A percentile compares a stretch with the other conserved stretches of the same genome.
phyloP scores from a whole-genome alignment of 2,113 vertebrate genomes.

The Caranx ignobilis region DNA sequence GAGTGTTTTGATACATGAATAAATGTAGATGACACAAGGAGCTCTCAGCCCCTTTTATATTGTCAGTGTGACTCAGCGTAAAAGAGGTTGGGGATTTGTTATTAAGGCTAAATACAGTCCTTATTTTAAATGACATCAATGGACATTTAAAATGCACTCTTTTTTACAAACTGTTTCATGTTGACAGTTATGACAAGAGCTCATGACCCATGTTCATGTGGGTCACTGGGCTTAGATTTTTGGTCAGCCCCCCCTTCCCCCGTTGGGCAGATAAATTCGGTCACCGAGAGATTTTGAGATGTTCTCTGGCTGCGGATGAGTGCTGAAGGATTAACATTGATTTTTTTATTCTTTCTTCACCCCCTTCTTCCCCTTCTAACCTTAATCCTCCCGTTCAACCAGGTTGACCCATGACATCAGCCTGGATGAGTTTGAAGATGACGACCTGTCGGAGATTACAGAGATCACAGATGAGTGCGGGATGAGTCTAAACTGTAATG shows the following conservation, averaged over 20 bases:
- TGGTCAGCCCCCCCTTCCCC: no score
- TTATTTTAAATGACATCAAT: background rate
- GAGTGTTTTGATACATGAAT: no score
- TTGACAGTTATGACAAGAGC: background rate
- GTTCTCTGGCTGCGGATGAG: background rate
- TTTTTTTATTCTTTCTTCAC: background rate
- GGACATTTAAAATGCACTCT: background rate
- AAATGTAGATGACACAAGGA: no score
- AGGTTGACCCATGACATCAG: conserved; percentile 99
- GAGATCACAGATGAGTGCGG: conserved; percentile 95
- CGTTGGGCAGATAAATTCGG: background rate
- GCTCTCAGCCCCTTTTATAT: no score
- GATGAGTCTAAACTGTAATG: conserved; percentile 94
- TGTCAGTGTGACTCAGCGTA: no score
- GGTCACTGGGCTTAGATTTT: background rate
- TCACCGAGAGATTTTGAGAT: conserved; percentile 29
- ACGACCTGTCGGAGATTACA: conserved; percentile 95
- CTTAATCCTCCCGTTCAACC: conserved; percentile 29
- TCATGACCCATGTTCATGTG: background rate
- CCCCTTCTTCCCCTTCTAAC: conserved; percentile 3
- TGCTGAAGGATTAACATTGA: conserved; percentile 27
- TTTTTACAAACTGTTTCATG: background rate
- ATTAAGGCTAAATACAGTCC: background rate
- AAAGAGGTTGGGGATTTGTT: no score
- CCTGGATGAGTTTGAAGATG: conserved; percentile 98